Conservation (phyloP, 2,888 invertebrate species). For the Heteropelma amictum region DNA sequence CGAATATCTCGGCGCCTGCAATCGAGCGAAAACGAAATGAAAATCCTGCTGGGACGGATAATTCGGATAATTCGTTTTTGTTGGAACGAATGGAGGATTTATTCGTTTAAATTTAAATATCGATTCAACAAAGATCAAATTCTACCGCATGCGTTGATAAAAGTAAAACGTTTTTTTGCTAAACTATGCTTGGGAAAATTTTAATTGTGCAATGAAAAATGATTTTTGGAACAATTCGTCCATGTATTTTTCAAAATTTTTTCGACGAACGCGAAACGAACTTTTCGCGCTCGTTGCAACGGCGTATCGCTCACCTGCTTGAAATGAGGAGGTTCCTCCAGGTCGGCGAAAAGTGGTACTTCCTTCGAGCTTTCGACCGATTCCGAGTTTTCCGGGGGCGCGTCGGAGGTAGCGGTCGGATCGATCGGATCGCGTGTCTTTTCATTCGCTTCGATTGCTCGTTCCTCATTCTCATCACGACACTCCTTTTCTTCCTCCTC, state of each 20-base stretch:
- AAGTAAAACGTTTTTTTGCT: too few species aligned
- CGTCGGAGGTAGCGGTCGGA: constrained; percentile 71
- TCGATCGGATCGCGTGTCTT: constrained; percentile 13
- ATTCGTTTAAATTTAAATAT: too few species aligned
- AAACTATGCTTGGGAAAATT: too few species aligned
- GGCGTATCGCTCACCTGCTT: constrained; percentile 58
- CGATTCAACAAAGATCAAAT: too few species aligned
- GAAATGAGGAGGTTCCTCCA: constrained; percentile 68
- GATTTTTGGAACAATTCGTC: too few species aligned
- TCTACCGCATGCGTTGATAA: too few species aligned
- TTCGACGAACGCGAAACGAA: background rate
- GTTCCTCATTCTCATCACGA: background rate
- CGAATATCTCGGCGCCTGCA: constrained; percentile 69
- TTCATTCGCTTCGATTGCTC: background rate
- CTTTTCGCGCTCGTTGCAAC: background rate
- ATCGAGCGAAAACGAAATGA: constrained; percentile 47
- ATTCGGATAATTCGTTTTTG: background rate
- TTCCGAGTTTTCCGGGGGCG: constrained; percentile 53
- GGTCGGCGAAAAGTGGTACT: constrained; percentile 65
- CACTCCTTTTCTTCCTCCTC: constrained; percentile 22
- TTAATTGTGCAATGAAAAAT: too few species aligned
- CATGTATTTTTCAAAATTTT: too few species aligned
- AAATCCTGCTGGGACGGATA: background rate
- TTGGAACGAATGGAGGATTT: too few species aligned
- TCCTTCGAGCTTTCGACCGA: constrained; percentile 9